Conservation (phyloP, 2,113 vertebrate genomes). For the Axis porcinus region DNA sequence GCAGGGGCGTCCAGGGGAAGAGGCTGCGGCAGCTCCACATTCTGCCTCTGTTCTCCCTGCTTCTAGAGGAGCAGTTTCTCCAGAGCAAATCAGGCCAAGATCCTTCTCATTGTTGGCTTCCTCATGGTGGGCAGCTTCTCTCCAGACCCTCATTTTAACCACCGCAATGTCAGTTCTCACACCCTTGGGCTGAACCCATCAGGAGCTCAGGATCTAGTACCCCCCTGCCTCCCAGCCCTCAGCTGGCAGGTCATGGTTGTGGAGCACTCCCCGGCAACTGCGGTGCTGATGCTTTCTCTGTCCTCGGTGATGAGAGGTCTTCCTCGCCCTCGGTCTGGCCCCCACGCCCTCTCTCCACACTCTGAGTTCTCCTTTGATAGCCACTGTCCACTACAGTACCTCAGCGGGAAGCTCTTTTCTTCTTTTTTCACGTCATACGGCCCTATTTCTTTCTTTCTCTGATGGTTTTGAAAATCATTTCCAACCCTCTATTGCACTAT, state of each 20-base stretch:
- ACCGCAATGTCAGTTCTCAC: not conserved
- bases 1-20: not conserved
- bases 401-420: not conserved
- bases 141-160: not conserved
- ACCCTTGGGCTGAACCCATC: not conserved
- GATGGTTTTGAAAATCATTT: not conserved
- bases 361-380: not conserved
- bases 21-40: not conserved
- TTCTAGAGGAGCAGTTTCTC: not conserved
- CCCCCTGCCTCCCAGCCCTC: rapidly evolving
- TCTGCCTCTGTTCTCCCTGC: not conserved
- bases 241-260: not conserved
- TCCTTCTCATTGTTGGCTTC: not conserved
- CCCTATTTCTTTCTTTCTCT: not conserved
- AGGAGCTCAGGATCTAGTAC: not conserved
- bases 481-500: not conserved
- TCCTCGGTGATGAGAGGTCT: not conserved
- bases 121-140: not conserved
- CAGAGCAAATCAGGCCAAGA: not conserved
- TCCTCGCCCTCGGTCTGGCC: not conserved
- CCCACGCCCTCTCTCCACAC: not conserved
- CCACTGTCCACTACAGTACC: not conserved
- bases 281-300: rapidly evolving
- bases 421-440: not conserved
- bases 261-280: not conserved